Percentiles rank a stretch among this genome's conserved stretches.
Conservation (phyloP, 1,140 invertebrate species). For the Orussus abietinus region DNA sequence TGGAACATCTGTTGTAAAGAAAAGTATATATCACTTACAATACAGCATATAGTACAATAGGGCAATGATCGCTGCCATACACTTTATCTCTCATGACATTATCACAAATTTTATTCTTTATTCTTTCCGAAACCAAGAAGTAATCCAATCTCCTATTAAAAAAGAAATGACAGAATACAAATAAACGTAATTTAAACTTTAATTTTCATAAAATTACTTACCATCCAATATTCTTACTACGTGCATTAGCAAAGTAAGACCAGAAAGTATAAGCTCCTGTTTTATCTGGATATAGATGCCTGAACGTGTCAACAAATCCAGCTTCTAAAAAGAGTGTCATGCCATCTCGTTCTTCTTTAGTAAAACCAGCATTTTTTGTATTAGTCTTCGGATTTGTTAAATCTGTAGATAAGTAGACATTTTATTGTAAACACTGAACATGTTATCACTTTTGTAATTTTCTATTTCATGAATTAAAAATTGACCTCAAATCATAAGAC, state of each 20-base stretch:
- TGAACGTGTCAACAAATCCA: conserved; percentile 85
- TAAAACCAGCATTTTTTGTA: conserved; percentile 92
- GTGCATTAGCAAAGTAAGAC: conserved; percentile 82
- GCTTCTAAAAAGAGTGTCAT: conserved; percentile 79
- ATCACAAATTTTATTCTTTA: conserved; percentile 76
- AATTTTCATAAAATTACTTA: conserved; percentile 52
- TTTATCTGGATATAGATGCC: conserved; percentile 83
- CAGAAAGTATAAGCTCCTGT: conserved; percentile 90
- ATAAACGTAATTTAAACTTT: conserved; percentile 12
- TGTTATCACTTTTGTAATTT: neutral
- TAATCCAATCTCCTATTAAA: conserved; percentile 85
- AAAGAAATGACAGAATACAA: conserved; percentile 9
- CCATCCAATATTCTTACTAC: conserved; percentile 93
- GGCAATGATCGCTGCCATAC: conserved; percentile 86
- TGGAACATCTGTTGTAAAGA: no score
- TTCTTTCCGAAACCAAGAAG: conserved; percentile 80
- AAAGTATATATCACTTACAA: no score
- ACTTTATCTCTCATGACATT: conserved; percentile 70
- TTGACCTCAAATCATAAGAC: neutral
- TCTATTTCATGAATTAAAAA: conserved; percentile 1
- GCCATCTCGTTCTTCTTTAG: conserved; percentile 85
- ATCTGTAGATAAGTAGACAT: conserved; percentile 59
- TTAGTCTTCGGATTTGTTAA: conserved; percentile 93
- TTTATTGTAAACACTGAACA: conserved; percentile 1
- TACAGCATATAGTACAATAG: conserved; percentile 68